These are phyloP conservation scores for Circaetus gallicus DNA, from an alignment of 2,113 vertebrate species.

Conservation along the genomic window DNA sequence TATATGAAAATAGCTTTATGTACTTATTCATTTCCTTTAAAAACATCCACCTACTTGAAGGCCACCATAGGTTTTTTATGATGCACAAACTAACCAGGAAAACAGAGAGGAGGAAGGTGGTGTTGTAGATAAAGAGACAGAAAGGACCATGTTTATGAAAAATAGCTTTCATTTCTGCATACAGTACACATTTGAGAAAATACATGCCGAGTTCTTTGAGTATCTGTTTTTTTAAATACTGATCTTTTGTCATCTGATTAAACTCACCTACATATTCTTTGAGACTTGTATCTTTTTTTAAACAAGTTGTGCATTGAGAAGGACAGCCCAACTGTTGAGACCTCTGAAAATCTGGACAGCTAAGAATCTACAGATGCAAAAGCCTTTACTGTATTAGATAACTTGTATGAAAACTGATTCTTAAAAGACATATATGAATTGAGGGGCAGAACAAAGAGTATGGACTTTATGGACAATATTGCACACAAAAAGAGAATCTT, in stretches of 20 bases:
- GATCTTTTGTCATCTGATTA: too few species aligned
- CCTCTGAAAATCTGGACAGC: not conserved
- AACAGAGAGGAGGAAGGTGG: not conserved
- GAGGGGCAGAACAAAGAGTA: not conserved
- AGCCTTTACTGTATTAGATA: not conserved
- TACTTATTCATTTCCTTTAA: not conserved
- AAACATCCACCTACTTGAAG: not conserved
- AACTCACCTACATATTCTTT: not conserved
- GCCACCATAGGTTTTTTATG: not conserved
- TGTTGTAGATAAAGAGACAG: not conserved
- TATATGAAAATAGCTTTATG: not conserved
- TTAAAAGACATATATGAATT: not conserved
- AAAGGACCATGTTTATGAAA: not conserved
- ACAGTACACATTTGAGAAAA: not conserved
- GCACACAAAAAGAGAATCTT: not conserved
- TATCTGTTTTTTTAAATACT: not conserved
- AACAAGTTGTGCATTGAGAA: not conserved
- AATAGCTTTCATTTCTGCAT: not conserved
- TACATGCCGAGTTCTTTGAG: not conserved
- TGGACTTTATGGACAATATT: not conserved
- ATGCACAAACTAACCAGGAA: not conserved
- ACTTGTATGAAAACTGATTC: not conserved
- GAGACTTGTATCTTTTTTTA: not conserved
- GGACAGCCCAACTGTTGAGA: not conserved
- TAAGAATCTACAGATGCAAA: not conserved